Evolutionary conservation across 2,888 invertebrate genomes (phyloP), one percentile per base, ranked within the genome.

Genomic region (Pyrgus malvae): DNA sequence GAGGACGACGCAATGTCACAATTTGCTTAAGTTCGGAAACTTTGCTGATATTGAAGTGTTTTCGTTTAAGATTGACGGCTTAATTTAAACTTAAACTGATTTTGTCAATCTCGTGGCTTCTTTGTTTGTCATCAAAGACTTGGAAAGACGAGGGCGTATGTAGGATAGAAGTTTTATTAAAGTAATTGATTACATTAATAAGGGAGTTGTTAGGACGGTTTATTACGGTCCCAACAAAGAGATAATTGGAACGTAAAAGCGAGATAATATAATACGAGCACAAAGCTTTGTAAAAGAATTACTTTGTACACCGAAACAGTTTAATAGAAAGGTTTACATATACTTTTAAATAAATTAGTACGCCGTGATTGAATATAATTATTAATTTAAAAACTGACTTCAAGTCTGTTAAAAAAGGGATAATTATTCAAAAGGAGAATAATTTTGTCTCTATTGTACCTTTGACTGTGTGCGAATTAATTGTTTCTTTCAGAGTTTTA

Each of bases 11-110:
- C 48, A 55, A 71, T 72, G 69, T 72, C 69, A 63, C 61, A 65
- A 68, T 75, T 79, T 74, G 71, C 69, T 69, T 66, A 70, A 63
- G 62, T 61, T 64, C 57, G 57, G 60, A n/a, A 62, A 54, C 66
- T 62, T 60, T 64, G 60, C 61, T 57, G 64, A 64, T 55, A 55
- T 61, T 55, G 49, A 56, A 64, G 59, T 60, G 60, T 63, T 65
- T 66, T 65, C 42, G 21, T 61, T 61, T 17, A 38, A 53, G 55
- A 61, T 64, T 62, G 64, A 64, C 61, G 58, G 59, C 54, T 60
- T 64, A 58, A 59, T 59, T 59, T 59, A 57, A 40, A 56, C 44
- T 50, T 51, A 35, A 40, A 48, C 46, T 55, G 11, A 50, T 48
- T 50, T 55, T 57, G 49, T 42, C 50, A 25, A 23, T 35, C 31